Evolutionary conservation across 2,888 invertebrate genomes (phyloP).

Genomic region (Drosophila prolongata): DNA sequence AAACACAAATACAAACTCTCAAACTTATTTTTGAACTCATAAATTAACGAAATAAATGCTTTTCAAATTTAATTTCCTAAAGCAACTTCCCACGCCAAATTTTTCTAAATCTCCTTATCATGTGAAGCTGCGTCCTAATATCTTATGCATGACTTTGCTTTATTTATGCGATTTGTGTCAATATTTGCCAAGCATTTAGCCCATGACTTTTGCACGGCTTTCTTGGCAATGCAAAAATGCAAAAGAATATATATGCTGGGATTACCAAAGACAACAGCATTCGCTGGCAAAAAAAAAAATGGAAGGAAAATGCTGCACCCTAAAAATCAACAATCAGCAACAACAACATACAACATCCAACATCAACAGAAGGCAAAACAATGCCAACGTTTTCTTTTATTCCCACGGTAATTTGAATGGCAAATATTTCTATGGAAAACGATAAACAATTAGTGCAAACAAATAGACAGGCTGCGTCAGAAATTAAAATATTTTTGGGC

Average conservation of each 20-base stretch:
- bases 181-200: slow-evolving; percentile 77
- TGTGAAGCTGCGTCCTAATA: slow-evolving; percentile 40
- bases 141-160: slow-evolving; percentile 67
- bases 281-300: not conserved
- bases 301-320: slow-evolving; percentile 7
- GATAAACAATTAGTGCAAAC: slow-evolving; percentile 77
- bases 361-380: slow-evolving; percentile 21
- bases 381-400: slow-evolving; percentile 42
- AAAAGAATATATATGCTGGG: slow-evolving; percentile 36
- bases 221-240: slow-evolving; percentile 8
- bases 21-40: no score
- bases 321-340: slow-evolving; percentile 20
- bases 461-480: slow-evolving; percentile 52
- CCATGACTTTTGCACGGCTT: slow-evolving; percentile 37
- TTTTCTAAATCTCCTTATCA: not conserved
- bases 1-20: no score
- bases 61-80: slow-evolving; percentile 1
- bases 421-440: slow-evolving; percentile 76
- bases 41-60: no score
- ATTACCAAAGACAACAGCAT: slow-evolving; percentile 47
- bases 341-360: slow-evolving; percentile 22
- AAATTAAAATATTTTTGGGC: slow-evolving; percentile 67
- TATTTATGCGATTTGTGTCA: slow-evolving; percentile 63
- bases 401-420: slow-evolving; percentile 73
- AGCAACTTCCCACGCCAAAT: not conserved